These are phyloP conservation scores for Phenganax subtilis DNA, from an alignment of 92 coral and sea anemone genomes.

Conservation along the genomic window DNA sequence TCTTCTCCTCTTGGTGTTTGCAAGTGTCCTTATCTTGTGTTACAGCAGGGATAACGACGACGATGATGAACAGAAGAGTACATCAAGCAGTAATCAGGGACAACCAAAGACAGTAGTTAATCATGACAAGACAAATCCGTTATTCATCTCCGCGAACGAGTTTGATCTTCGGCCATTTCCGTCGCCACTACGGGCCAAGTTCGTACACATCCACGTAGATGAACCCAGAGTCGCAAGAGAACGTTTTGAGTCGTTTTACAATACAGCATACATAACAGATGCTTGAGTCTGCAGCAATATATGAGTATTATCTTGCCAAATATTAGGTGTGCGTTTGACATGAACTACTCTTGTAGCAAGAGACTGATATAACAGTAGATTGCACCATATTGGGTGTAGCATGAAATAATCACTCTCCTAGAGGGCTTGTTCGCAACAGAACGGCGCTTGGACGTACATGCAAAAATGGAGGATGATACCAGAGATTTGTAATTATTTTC, in stretches of 20 bases:
- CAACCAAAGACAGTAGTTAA: neutral
- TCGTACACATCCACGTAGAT: conserved; percentile 35
- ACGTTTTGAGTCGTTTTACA: conserved; percentile 23
- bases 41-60: conserved; percentile 24
- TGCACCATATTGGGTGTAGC: too few relatives aligned
- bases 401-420: too few relatives aligned
- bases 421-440: too few relatives aligned
- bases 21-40: conserved; percentile 31
- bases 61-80: conserved; percentile 4
- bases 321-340: too few relatives aligned
- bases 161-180: conserved; percentile 34
- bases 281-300: neutral
- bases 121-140: conserved; percentile 25
- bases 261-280: neutral
- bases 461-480: too few relatives aligned
- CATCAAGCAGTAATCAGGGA: conserved; percentile 6
- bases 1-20: conserved; percentile 21
- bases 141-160: conserved; percentile 26
- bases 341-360: too few relatives aligned
- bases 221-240: neutral
- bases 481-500: too few relatives aligned
- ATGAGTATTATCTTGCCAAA: neutral
- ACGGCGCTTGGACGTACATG: too few relatives aligned
- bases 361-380: too few relatives aligned
- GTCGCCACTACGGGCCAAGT: conserved; percentile 25